These are phyloP conservation scores for Caiman crocodilus DNA, from an alignment of 2,797 vertebrate species.

Conservation along the genomic window DNA sequence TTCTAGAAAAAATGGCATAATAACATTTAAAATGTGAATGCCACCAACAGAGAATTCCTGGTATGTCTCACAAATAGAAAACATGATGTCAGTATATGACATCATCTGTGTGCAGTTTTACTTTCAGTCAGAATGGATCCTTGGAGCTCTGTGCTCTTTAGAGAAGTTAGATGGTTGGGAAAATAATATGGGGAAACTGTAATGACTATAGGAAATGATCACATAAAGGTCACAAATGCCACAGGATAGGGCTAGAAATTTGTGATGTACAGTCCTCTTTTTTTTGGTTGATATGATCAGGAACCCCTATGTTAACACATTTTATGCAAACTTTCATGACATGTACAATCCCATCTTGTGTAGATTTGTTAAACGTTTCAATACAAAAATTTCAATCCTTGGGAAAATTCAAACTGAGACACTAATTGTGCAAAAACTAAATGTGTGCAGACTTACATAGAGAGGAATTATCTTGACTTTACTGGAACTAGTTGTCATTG, in stretches of 20 bases:
- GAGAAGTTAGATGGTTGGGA: neutral
- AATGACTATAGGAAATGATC: neutral
- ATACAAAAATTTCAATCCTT: neutral
- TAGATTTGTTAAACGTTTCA: neutral
- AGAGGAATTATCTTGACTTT: neutral
- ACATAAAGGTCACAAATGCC: neutral
- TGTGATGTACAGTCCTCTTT: neutral
- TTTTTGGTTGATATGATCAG: neutral
- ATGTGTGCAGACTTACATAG: neutral
- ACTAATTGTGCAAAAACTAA: neutral
- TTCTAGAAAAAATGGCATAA: neutral
- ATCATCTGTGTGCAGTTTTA: neutral
- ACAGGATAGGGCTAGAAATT: neutral
- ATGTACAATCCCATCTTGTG: neutral
- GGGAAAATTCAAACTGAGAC: neutral
- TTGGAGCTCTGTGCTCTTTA: neutral
- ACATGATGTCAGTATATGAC: neutral
- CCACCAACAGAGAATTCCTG: neutral
- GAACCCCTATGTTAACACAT: neutral
- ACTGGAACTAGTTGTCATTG: neutral
- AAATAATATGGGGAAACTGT: accelerated
- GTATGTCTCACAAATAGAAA: neutral
- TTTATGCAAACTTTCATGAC: neutral
- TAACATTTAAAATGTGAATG: no score
- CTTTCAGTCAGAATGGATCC: neutral